Conservation (phyloP, 2,888 invertebrate genomes). For the Polymixis lichenea region DNA sequence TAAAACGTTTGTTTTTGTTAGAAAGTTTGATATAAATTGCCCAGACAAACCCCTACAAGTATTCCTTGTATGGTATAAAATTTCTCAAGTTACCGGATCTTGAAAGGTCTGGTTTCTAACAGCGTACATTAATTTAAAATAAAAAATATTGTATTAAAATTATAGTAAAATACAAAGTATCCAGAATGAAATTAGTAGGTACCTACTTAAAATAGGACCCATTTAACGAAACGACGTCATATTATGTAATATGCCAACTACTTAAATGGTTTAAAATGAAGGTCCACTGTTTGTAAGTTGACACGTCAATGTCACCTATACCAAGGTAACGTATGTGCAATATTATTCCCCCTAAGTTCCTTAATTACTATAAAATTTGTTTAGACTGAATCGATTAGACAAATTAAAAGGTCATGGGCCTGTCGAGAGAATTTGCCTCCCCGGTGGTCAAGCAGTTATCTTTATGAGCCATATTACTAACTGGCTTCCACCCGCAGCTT, state of each 20-base stretch:
- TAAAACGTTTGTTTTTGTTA: background rate
- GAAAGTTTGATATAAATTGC: slow-evolving; percentile 7
- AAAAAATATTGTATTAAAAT: background rate
- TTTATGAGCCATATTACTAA: slow-evolving; percentile 64
- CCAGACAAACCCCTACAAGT: background rate
- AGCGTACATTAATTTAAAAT: background rate
- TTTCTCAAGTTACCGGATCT: slow-evolving; percentile 7
- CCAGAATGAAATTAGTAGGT: background rate
- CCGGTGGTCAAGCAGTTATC: slow-evolving; percentile 68
- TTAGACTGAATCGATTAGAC: background rate
- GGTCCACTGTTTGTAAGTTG: slow-evolving; percentile 6
- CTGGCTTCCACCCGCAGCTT: too few species aligned
- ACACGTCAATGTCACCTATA: background rate
- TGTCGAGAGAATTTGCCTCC: slow-evolving; percentile 31
- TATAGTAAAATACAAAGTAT: too few species aligned
- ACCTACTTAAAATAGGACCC: background rate
- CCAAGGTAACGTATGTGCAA: background rate
- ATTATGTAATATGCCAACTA: background rate
- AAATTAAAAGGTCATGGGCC: slow-evolving; percentile 51
- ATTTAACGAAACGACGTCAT: background rate
- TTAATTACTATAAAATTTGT: slow-evolving; percentile 8
- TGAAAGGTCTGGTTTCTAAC: slow-evolving; percentile 3
- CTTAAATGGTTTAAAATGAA: background rate
- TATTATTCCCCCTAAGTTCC: background rate
- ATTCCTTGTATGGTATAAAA: slow-evolving; percentile 2